Percentiles rank a stretch among this genome's conserved stretches.
These are phyloP conservation scores for Theocolax elegans DNA, from an alignment of 1,140 invertebrate species.

Conservation along the genomic window DNA sequence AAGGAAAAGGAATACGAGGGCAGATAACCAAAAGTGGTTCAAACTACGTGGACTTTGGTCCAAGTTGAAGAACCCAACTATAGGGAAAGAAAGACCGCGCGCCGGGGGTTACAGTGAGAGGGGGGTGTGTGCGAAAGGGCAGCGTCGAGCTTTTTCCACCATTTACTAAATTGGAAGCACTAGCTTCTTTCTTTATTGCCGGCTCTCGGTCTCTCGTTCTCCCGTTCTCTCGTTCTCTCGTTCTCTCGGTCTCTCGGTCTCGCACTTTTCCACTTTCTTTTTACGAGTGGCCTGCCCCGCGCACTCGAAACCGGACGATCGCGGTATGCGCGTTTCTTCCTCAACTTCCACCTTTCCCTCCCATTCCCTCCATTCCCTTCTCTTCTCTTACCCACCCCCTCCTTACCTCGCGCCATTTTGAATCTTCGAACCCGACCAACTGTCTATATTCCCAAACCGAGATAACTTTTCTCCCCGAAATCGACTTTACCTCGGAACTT, in stretches of 20 bases:
- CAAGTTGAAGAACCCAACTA: too few relatives aligned
- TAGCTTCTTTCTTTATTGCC: constrained; percentile 8
- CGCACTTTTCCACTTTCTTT: constrained; percentile 14
- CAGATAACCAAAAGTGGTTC: too few relatives aligned
- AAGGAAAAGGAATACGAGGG: too few relatives aligned
- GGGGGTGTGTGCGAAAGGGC: too few relatives aligned
- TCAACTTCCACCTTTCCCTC: too few relatives aligned
- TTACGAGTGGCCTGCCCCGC: neutral
- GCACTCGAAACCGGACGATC: constrained; percentile 4
- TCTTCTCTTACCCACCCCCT: too few relatives aligned
- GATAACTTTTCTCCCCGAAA: constrained; percentile 7
- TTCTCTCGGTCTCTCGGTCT: too few relatives aligned
- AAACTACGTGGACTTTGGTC: too few relatives aligned
- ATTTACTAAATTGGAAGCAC: constrained; percentile 25
- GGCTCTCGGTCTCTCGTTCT: neutral
- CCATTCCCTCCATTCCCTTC: too few relatives aligned
- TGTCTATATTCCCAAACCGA: neutral
- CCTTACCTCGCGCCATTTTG: neutral
- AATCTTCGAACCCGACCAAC: neutral
- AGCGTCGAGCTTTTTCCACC: neutral
- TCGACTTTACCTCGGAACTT: constrained; percentile 3
- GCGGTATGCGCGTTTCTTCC: neutral
- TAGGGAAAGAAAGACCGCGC: too few relatives aligned
- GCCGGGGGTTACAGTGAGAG: too few relatives aligned
- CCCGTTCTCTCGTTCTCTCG: neutral